Conservation (phyloP, 2,113 vertebrate genomes). For the Procavia capensis region DNA sequence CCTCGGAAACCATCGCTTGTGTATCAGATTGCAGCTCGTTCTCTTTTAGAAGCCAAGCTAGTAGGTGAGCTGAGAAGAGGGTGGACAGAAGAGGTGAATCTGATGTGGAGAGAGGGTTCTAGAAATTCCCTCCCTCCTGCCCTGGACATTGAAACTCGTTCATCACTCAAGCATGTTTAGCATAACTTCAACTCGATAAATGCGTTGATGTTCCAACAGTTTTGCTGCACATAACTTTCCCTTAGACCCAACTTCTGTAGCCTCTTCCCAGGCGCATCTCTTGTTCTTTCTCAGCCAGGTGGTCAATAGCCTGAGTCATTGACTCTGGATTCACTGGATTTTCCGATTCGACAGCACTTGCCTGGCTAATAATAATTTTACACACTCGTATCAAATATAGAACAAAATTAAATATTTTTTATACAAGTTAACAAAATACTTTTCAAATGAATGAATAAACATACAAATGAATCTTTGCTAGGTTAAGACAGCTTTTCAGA, state of each 20-base stretch:
- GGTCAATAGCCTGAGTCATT: constrained; percentile 8
- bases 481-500: background rate
- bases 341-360: too few species aligned
- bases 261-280: background rate
- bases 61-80: background rate
- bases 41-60: background rate
- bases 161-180: constrained; percentile 12
- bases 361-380: background rate
- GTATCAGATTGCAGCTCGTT: background rate
- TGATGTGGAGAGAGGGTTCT: background rate
- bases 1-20: background rate
- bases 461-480: background rate
- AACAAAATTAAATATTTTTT: background rate
- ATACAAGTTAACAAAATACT: background rate
- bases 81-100: background rate
- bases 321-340: background rate
- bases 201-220: constrained; percentile 40
- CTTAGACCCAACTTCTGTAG: background rate
- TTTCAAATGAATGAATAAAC: constrained; percentile 37
- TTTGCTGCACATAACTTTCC: constrained; percentile 45
- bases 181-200: constrained; percentile 41
- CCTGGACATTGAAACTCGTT: background rate
- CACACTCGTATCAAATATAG: background rate
- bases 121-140: background rate
- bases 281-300: background rate